phyloP scores from a whole-genome alignment of 2,113 vertebrate species.

The Monarcha castaneiventris region DNA sequence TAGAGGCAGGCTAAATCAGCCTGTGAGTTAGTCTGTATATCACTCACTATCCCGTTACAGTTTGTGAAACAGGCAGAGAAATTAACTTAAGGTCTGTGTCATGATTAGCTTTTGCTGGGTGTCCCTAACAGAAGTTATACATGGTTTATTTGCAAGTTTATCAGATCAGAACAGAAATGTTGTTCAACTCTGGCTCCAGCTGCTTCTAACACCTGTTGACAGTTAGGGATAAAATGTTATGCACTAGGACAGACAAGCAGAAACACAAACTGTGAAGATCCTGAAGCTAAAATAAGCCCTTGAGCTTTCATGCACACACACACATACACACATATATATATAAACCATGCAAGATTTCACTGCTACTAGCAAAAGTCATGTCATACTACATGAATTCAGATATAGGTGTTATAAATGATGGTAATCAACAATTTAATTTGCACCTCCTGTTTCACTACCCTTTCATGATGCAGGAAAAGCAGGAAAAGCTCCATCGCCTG shows the following conservation, averaged over 20 bases:
- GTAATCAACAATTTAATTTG: background rate
- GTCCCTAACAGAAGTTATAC: background rate
- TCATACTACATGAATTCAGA: background rate
- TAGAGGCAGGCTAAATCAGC: background rate
- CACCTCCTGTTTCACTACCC: background rate
- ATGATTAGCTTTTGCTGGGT: background rate
- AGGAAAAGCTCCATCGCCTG: background rate
- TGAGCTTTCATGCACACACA: background rate
- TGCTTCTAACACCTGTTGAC: constrained; percentile 43
- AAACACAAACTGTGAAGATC: background rate
- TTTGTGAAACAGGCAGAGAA: background rate
- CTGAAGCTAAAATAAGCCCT: background rate
- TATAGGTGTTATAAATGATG: background rate
- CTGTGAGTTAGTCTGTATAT: background rate
- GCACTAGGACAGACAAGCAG: background rate
- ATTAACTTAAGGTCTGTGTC: background rate
- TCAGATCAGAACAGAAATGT: constrained; percentile 43
- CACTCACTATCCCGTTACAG: background rate
- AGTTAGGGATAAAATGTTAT: constrained; percentile 44
- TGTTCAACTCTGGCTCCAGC: constrained; percentile 14
- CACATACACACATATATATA: background rate
- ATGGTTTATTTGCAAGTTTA: constrained; percentile 32
- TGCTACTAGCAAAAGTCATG: background rate
- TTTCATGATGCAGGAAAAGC: background rate
- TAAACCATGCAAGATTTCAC: background rate